Base-by-base conservation (phyloP, 2,113 vertebrate genomes). In the Rynchops niger region DNA sequence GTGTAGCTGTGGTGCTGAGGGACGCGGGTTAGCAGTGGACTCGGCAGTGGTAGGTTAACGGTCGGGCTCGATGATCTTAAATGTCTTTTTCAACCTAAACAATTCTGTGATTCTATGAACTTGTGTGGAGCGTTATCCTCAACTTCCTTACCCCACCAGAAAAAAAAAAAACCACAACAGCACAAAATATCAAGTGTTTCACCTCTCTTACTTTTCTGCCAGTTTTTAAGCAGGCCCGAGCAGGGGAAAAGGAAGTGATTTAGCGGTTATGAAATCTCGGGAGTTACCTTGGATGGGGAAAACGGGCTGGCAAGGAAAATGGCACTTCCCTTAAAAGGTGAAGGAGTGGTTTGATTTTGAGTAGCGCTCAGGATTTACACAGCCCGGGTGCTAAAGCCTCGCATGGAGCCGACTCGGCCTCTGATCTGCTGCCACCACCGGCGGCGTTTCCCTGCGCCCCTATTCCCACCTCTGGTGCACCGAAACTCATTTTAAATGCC, bases 281-380 rank as follows among this genome's bases (percentile, higher is more conserved):
- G 8, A 90, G 27, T 11, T n/a, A 53, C n/a, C 16, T 3, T 20
- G 2, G 26, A 30, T 12, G 17, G 9, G 32, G 5, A 53, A 90
- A 73, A 86, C 2, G 8, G 8, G 11, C 49, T 56, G 45, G 26
- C 0, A 4, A 76, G 11, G 45, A 56, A 21, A 16, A 5, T 8
- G 8, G 6, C 1, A 0, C 15, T 82, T 42, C 42, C 13, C 26
- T 81, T 43, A 7, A 12, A 58, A 62, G n/a, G 5, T 23, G 12
- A 66, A 50, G 12, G 36, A 49, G 11, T 3, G 30, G 4, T 9
- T 15, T 40, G 15, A 20, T 70, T 73, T 23, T 80, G 50, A 26
- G 11, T 12, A 26, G 20, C 38, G 11, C 11, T 62, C 15, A 4
- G 34, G 34, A 52, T 43, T 14, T 5, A 1, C 0, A 0, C 0